Evolutionary conservation across 2,113 vertebrate species (phyloP).

Genomic region (Ochotona curzoniae): DNA sequence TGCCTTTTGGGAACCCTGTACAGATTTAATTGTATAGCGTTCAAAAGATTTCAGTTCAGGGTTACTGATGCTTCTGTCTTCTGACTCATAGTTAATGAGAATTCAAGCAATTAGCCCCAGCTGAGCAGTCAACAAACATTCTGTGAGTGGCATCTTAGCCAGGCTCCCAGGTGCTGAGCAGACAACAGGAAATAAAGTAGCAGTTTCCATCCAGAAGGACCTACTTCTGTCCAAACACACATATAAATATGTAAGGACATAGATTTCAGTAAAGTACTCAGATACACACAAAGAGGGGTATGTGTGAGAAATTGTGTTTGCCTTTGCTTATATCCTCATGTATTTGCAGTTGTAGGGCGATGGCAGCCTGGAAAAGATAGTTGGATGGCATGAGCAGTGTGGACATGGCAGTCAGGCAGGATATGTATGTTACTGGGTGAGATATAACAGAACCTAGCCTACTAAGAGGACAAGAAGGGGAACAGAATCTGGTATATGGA

Average conservation of each 20-base stretch:
- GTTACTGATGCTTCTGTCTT: neutral
- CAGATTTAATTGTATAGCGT: neutral
- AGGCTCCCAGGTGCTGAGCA: neutral
- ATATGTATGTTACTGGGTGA: neutral
- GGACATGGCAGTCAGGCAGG: neutral
- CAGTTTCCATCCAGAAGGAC: neutral
- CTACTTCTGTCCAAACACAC: neutral
- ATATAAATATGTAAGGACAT: neutral
- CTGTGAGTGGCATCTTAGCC: neutral
- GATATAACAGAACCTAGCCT: neutral
- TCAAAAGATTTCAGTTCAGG: neutral
- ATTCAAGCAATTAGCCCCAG: neutral
- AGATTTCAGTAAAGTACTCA: neutral
- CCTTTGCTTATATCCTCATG: neutral
- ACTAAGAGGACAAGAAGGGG: neutral
- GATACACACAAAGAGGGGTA: neutral
- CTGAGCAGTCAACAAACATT: neutral
- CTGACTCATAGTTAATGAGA: slow-evolving; percentile 9
- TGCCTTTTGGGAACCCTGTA: neutral
- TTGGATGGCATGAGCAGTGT: neutral
- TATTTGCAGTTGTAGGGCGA: neutral
- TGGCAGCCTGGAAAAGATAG: neutral
- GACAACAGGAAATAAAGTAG: neutral
- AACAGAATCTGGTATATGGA: no score
- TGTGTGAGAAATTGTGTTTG: neutral